Conservation (phyloP, 2,113 vertebrate genomes). For the Osmerus eperlanus region DNA sequence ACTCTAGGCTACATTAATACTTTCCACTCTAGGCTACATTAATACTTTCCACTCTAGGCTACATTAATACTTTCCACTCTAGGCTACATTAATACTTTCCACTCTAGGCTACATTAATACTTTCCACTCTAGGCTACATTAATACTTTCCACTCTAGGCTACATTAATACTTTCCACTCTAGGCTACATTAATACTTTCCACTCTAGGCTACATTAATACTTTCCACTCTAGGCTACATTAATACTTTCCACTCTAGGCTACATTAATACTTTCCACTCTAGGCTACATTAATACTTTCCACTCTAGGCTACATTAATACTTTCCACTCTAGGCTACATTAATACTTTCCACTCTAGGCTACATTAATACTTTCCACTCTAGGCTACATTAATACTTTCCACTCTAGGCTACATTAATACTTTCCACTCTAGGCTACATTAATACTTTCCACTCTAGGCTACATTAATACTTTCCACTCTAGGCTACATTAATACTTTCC, state of each 20-base stretch:
- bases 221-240: constrained; percentile 14
- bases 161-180: constrained; percentile 24
- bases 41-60: constrained; percentile 19
- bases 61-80: constrained; percentile 24
- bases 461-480: constrained; percentile 24
- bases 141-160: constrained; percentile 19
- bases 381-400: constrained; percentile 8
- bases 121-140: constrained; percentile 14
- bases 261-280: constrained; percentile 24
- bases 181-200: constrained; percentile 8
- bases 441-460: constrained; percentile 19
- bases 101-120: constrained; percentile 12
- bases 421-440: constrained; percentile 14
- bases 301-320: constrained; percentile 12
- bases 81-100: constrained; percentile 8
- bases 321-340: constrained; percentile 14
- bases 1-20: constrained; percentile 12
- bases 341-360: constrained; percentile 19
- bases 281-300: constrained; percentile 8
- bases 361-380: constrained; percentile 24
- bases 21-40: constrained; percentile 14
- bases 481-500: constrained; percentile 8
- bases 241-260: constrained; percentile 19
- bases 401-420: constrained; percentile 12
- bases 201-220: constrained; percentile 12